A percentile compares a stretch with the other conserved stretches of the same genome.
phyloP scores from a whole-genome alignment of 2,888 invertebrate species.

The Synanthedon formicaeformis region DNA sequence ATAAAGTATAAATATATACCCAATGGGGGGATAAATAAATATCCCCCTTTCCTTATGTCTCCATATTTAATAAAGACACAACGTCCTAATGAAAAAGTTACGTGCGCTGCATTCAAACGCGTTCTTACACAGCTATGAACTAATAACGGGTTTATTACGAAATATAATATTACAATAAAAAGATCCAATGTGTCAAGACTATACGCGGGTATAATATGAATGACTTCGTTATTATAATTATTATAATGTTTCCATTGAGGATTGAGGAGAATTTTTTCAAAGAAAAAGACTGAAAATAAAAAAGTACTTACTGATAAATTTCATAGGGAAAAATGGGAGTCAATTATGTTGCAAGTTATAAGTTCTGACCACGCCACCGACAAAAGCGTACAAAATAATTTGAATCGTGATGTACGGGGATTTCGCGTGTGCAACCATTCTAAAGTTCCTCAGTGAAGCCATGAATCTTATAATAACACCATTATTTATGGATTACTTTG shows the following conservation, averaged over 20 bases:
- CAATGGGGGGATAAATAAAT: no score
- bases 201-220: no score
- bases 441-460: neutral
- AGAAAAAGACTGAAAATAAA: no score
- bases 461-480: no score
- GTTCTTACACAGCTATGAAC: neutral
- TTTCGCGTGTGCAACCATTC: neutral
- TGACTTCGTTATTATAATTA: no score
- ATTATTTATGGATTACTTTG: no score
- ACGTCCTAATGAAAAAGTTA: slow-evolving; percentile 10
- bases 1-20: no score
- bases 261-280: no score
- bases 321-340: neutral
- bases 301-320: neutral
- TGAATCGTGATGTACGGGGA: neutral
- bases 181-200: no score
- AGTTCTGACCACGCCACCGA: neutral
- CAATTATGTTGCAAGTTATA: neutral
- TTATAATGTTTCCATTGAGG: no score
- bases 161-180: neutral
- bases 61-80: slow-evolving; percentile 5
- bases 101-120: slow-evolving; percentile 9
- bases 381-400: neutral
- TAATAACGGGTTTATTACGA: neutral
- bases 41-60: neutral